Base-by-base conservation (phyloP, 2,797 vertebrate genomes). In the Rhincodon typus region DNA sequence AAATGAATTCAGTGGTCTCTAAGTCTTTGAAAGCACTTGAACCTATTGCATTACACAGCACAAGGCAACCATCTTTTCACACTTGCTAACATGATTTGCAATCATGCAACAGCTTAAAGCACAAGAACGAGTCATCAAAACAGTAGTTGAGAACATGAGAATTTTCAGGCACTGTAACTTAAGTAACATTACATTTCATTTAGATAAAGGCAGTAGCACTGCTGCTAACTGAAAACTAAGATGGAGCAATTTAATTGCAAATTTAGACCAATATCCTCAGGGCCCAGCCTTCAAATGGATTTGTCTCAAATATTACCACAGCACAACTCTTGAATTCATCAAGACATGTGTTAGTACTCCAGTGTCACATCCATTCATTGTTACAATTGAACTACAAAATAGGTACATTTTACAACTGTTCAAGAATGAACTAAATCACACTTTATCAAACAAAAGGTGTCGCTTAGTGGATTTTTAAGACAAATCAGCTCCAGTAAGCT, bases 71-170 rank as follows among this genome's bases (percentile, higher is more conserved):
- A 72, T 94, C 23, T 72, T 50, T 42, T 50, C 42, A 72, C 69
- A 94, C 12, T 50, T 74, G 19, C 70, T 94, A 15, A 42, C 74
- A 74, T 77, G 13, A 50, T 94, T 94, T 94, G 94, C 70, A 50
- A 50, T 94, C 34, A 94, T 50, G 46, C 50, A 70, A 94, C 34
- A 50, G 69, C 74, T 94, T 46, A 46, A 77, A 94, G 53, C 70
- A n/a, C n/a, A 50, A 91, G 95, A 93, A 96, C n/a, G 57, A 62
- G 87, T 91, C 95, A 62, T 74, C 91, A 57, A 91, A 15, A 79
- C 95, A 66, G 87, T 91, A 96, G 74, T 93, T 62, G 95, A 96
- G 95, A 96, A 50, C 42, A 66, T 25, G 70, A 77, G 95, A 72
- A 91, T 72, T 88, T 70, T 88, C n/a, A 67, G 69, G 90, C 72